Evolutionary conservation across 53 echinoderm and acorn worm species (phyloP).

Genomic region (Arbacia lixula): DNA sequence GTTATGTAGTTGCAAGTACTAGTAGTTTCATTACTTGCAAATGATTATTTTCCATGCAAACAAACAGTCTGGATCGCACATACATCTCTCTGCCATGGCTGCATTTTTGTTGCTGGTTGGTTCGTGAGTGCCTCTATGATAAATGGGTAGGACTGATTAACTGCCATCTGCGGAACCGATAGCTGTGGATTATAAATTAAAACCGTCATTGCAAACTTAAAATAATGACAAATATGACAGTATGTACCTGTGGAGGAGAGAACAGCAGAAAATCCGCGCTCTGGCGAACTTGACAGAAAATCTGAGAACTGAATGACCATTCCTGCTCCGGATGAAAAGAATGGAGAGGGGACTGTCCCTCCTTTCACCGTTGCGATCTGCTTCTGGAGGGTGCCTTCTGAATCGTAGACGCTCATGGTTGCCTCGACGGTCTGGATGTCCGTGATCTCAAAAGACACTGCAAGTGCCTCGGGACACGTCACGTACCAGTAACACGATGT

Average conservation of each 20-base stretch:
- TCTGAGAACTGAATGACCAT: neutral
- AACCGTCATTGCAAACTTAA: too few species aligned
- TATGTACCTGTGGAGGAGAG: constrained; percentile 24
- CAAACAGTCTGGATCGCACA: too few species aligned
- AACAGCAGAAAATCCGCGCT: constrained; percentile 21
- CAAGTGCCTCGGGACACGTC: constrained; percentile 2
- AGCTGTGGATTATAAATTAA: too few species aligned
- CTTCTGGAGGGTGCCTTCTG: constrained; percentile 7
- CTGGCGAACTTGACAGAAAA: constrained; percentile 12
- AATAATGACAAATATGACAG: too few species aligned
- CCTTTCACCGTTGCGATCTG: constrained; percentile 21
- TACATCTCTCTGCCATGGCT: too few species aligned
- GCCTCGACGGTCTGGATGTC: constrained; percentile 39
- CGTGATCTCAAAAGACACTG: neutral
- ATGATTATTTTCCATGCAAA: too few species aligned
- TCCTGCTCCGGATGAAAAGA: constrained; percentile 12
- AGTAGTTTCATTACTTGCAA: too few species aligned
- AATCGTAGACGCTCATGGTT: constrained; percentile 4
- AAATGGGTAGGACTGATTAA: too few species aligned
- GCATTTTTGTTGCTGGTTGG: too few species aligned
- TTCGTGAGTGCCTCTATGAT: too few species aligned
- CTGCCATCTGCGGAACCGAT: too few species aligned
- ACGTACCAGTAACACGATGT: constrained; percentile 37
- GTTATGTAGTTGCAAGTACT: too few species aligned
- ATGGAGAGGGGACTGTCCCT: neutral